Base-by-base conservation (phyloP, 2,797 vertebrate genomes). In the Xenops minutus region DNA sequence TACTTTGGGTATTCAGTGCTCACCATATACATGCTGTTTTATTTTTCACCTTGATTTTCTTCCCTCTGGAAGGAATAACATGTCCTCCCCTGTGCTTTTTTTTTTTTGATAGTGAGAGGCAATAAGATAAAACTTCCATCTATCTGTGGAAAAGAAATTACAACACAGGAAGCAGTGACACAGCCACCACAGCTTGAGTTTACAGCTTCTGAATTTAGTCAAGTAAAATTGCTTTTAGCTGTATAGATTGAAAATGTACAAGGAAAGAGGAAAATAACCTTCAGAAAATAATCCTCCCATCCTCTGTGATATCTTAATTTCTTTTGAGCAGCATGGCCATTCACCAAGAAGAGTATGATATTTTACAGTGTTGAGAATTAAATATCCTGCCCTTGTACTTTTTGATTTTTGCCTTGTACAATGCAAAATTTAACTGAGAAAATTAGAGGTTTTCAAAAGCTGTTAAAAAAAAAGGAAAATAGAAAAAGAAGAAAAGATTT, bases 11-110 rank as follows among this genome's bases (percentile, higher is more conserved):
- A 12, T 80, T 93, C 61, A 66, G 69, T 85, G 41, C 23, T 77
- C 32, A 23, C 46, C 20, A 9, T 67, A 30, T 51, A 27, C 2
- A 1, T 56, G 64, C 9, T 95, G 8, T 1, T 87, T 92, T 71
- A 66, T 32, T 73, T 87, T 80, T 97, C 68, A 92, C 66, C 29
- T 95, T 89, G 54, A 59, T 76, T 94, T 96, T 93, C 61, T 92
- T 92, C n/a, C 11, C 16, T 88, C 55, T 76, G 55, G 58, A 68
- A 87, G 29, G 49, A 23, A 61, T 49, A 83, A n/a, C 12, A 32
- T 67, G 29, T 79, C 79, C 94, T 92, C 22, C 37, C 44, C 27
- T 44, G 20, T 84, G 34, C 15, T 83, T 74, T 80, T 86, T 77
- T 74, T 82, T 59, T 62, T 64, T 52, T 30, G 54, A 54, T 36